Conservation (phyloP, 2,113 vertebrate genomes). For the Passer domesticus region DNA sequence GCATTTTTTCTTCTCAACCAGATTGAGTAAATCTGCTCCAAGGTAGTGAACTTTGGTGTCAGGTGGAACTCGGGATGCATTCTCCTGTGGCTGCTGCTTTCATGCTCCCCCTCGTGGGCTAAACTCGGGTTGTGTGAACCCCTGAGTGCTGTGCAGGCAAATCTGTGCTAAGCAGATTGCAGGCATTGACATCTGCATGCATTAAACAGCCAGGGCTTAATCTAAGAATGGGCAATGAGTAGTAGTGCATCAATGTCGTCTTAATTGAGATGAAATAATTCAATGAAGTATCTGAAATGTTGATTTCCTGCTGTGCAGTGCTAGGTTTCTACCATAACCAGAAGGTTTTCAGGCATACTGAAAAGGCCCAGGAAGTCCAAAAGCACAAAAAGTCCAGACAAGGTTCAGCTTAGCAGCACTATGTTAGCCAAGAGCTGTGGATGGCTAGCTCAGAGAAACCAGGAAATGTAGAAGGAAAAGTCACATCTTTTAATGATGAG, state of each 20-base stretch:
- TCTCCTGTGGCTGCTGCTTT: neutral
- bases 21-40: fast-evolving
- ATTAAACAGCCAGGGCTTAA: neutral
- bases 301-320: neutral
- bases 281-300: neutral
- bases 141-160: neutral
- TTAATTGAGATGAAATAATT: neutral
- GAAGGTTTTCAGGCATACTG: neutral
- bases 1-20: neutral
- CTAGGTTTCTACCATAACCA: neutral
- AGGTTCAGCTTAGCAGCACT: neutral
- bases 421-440: neutral
- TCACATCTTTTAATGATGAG: neutral
- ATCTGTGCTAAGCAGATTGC: neutral
- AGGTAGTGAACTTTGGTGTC: neutral
- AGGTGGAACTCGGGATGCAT: neutral
- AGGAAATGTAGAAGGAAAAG: neutral
- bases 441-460: neutral
- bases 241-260: neutral
- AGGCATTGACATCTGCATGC: neutral
- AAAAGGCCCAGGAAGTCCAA: neutral
- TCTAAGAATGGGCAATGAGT: neutral
- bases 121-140: neutral
- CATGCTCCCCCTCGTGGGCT: neutral
- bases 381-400: neutral